phyloP scores from a whole-genome alignment of 1,140 invertebrate species.

The Bombyx mandarina region DNA sequence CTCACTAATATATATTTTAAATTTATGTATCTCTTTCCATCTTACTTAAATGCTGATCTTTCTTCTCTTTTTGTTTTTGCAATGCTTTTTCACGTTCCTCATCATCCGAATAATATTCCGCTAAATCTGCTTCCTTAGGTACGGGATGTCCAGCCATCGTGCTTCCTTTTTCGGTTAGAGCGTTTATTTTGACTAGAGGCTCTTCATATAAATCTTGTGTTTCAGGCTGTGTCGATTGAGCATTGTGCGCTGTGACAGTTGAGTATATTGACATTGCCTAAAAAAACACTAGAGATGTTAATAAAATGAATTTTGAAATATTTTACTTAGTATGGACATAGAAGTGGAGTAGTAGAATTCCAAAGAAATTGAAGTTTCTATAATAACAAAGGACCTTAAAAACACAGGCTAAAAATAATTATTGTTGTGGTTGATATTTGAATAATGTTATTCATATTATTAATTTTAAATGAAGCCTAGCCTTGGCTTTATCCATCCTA shows the following conservation, averaged over 20 bases:
- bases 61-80: constrained; percentile 43
- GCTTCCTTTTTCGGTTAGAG: constrained; percentile 40
- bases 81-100: constrained; percentile 59
- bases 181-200: constrained; percentile 39
- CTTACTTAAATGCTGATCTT: constrained; percentile 36
- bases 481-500: too few species aligned
- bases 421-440: too few species aligned
- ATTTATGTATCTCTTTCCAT: constrained; percentile 46
- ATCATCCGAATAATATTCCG: constrained; percentile 66
- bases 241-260: constrained; percentile 69
- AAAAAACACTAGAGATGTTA: constrained; percentile 23
- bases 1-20: constrained; percentile 19
- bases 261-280: constrained; percentile 82
- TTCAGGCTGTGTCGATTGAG: constrained; percentile 26
- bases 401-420: too few species aligned
- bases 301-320: too few species aligned
- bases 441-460: too few species aligned
- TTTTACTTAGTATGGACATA: too few species aligned
- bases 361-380: too few species aligned
- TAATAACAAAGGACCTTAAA: too few species aligned
- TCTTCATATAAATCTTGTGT: constrained; percentile 38
- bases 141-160: constrained; percentile 39
- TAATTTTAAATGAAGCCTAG: too few species aligned
- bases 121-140: constrained; percentile 38
- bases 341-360: too few species aligned